Percentiles rank a stretch among this genome's conserved stretches.
Evolutionary conservation across 1,140 invertebrate genomes (phyloP).

Genomic region (Vanessa atalanta): DNA sequence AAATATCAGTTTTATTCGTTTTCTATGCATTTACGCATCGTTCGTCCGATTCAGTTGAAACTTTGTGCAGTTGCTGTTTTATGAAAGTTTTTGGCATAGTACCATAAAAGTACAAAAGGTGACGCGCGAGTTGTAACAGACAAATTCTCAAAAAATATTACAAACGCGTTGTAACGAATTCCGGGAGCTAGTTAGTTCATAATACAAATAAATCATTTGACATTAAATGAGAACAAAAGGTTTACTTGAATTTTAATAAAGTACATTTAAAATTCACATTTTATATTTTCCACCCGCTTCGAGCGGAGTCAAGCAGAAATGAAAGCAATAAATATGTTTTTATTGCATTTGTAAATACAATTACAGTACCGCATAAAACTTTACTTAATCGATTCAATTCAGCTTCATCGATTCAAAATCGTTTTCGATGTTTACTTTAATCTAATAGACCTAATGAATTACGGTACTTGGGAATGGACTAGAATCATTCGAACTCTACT

Average conservation of each 20-base stretch:
- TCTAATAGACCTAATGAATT: neutral
- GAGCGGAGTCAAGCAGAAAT: no score
- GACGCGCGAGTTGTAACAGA: no score
- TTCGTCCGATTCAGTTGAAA: no score
- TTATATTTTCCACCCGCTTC: neutral
- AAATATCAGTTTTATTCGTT: no score
- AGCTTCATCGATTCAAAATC: neutral
- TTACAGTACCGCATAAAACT: neutral
- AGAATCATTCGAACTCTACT: neutral
- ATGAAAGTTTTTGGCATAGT: no score
- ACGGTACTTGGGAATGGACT: neutral
- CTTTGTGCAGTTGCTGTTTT: no score
- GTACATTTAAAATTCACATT: neutral
- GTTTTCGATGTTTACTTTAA: neutral
- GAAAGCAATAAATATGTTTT: neutral
- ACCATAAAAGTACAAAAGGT: no score
- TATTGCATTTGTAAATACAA: neutral
- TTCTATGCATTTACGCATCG: no score
- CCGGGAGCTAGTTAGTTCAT: no score
- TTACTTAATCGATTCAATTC: neutral
- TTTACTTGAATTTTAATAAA: constrained; percentile 5
- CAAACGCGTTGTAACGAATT: no score
- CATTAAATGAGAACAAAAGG: neutral
- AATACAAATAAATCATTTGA: neutral
- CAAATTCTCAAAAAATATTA: no score